Conservation (phyloP, 2,797 vertebrate species). For the Pelodytes ibericus region DNA sequence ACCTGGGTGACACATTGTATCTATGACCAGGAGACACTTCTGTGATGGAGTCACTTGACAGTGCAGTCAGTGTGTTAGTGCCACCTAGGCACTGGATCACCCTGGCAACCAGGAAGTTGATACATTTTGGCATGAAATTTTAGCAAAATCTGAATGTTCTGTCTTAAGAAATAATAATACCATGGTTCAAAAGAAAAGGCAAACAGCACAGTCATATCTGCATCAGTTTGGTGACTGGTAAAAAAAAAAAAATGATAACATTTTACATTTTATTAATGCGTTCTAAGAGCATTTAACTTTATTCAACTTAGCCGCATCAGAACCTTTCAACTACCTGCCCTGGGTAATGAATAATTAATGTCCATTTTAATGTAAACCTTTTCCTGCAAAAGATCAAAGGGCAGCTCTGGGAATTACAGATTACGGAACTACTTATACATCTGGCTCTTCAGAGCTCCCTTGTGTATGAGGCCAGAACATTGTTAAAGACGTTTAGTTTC, state of each 20-base stretch:
- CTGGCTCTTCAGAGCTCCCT: constrained; percentile 39
- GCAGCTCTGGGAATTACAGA: constrained; percentile 46
- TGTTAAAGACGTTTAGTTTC: constrained; percentile 44
- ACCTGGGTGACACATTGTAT: too few species aligned
- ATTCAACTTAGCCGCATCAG: constrained; percentile 13
- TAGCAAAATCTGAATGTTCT: too few species aligned
- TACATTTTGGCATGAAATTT: too few species aligned
- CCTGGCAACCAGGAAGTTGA: too few species aligned
- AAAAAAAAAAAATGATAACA: not conserved
- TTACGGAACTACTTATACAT: constrained; percentile 51
- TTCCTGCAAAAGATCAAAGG: constrained; percentile 43
- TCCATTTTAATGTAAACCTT: constrained; percentile 47
- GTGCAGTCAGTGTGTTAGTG: too few species aligned
- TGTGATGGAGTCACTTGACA: too few species aligned
- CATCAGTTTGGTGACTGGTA: too few species aligned
- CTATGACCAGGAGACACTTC: too few species aligned
- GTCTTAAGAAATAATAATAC: too few species aligned
- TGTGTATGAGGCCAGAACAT: constrained; percentile 19
- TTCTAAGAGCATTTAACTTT: constrained; percentile 33
- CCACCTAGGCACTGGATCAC: too few species aligned
- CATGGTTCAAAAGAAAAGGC: too few species aligned
- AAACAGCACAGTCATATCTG: too few species aligned
- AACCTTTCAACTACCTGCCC: constrained; percentile 31
- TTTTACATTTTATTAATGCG: constrained; percentile 8
- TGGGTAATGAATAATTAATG: constrained; percentile 42